phyloP scores from a whole-genome alignment of 2,797 vertebrate species.

The Nannoperca obscura region DNA sequence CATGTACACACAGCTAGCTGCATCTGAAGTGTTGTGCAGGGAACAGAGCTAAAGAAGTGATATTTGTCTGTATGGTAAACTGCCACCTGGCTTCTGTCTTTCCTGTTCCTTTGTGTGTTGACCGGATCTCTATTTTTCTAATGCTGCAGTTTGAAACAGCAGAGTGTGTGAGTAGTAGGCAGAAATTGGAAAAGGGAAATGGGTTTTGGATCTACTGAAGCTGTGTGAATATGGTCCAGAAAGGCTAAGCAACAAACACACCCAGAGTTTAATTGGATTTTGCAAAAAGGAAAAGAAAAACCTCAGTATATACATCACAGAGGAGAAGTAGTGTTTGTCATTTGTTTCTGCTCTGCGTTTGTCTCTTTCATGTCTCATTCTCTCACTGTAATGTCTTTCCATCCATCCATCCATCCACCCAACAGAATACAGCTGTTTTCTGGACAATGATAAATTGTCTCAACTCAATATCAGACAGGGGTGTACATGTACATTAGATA shows the following conservation, averaged over 20 bases:
- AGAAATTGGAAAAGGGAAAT: constrained; percentile 21
- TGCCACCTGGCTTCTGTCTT: constrained; percentile 27
- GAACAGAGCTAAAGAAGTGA: constrained; percentile 27
- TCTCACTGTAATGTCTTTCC: constrained; percentile 39
- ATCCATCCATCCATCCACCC: constrained; percentile 39
- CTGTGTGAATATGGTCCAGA: constrained; percentile 78
- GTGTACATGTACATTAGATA: constrained; percentile 14
- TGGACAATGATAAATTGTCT: constrained; percentile 52
- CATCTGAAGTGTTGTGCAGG: constrained; percentile 20
- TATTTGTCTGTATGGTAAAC: constrained; percentile 30
- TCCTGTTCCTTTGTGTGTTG: constrained; percentile 29
- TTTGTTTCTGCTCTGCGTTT: constrained; percentile 47
- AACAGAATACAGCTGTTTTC: constrained; percentile 39
- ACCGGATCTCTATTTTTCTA: constrained; percentile 38
- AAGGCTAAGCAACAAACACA: constrained; percentile 86
- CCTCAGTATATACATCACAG: constrained; percentile 81
- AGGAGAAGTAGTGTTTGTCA: constrained; percentile 60
- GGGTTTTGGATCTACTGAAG: constrained; percentile 47
- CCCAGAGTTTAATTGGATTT: constrained; percentile 79
- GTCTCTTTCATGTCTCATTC: constrained; percentile 38
- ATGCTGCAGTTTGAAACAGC: constrained; percentile 42
- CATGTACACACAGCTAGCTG: constrained; percentile 23
- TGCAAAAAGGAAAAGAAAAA: constrained; percentile 54
- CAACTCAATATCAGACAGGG: constrained; percentile 49
- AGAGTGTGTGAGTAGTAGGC: constrained; percentile 8